Evolutionary conservation across 64 coral and sea anemone genomes (phyloP).

Genomic region (Stichodactyla mertensii): DNA sequence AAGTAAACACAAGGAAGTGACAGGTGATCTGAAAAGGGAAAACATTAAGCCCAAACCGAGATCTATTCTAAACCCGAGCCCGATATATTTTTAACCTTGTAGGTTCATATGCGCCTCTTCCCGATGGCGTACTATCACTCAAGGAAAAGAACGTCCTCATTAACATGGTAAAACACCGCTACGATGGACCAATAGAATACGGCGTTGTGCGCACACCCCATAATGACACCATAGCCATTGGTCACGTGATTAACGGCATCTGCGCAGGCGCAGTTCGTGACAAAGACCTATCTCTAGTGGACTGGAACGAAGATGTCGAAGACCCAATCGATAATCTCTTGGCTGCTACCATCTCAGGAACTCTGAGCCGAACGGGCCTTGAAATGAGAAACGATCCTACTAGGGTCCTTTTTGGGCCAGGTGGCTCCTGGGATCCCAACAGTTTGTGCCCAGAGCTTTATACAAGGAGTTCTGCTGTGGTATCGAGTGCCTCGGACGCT

Average conservation of each 20-base stretch:
- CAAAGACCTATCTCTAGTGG: conserved; percentile 34
- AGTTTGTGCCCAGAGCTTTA: conserved; percentile 22
- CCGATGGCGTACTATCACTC: conserved; percentile 2
- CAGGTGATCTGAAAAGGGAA: too few species aligned
- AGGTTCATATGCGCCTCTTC: conserved; percentile 28
- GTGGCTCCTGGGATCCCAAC: conserved; percentile 52
- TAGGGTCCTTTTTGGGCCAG: conserved; percentile 49
- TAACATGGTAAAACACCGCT: conserved; percentile 45
- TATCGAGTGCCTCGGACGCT: conserved; percentile 35
- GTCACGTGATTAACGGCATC: conserved; percentile 58
- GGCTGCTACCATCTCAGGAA: conserved; percentile 66
- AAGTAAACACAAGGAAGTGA: too few species aligned
- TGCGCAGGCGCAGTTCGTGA: conserved; percentile 54
- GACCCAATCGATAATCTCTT: conserved; percentile 70
- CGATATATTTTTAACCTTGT: neutral
- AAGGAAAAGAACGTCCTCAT: conserved; percentile 48
- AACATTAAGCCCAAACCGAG: too few species aligned
- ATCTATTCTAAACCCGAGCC: too few species aligned
- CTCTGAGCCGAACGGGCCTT: conserved; percentile 45
- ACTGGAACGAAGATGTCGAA: conserved; percentile 26
- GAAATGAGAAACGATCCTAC: conserved; percentile 39
- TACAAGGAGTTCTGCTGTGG: neutral
- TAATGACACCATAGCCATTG: conserved; percentile 58
- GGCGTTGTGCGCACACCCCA: conserved; percentile 57
- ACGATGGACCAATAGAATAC: neutral